phyloP scores from a whole-genome alignment of 2,888 invertebrate species.

The Phyto melanocephala region DNA sequence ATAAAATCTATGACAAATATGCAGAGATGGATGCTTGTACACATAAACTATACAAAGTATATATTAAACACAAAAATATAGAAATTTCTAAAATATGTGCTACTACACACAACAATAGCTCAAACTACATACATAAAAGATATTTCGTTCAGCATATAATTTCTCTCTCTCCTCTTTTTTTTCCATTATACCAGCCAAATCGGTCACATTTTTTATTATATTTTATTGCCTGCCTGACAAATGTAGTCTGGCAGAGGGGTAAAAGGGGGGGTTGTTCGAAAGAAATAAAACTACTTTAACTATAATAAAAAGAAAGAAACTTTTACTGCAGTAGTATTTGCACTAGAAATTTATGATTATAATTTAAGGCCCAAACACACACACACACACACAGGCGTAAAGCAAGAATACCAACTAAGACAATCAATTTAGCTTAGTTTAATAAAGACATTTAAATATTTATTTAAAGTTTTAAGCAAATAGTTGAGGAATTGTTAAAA shows the following conservation, averaged over 20 bases:
- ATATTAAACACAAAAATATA: not conserved
- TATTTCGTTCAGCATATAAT: not conserved
- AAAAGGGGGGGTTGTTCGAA: not conserved
- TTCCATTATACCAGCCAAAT: conserved; percentile 49
- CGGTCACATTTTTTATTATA: conserved; percentile 60
- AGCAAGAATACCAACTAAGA: not conserved
- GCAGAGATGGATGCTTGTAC: conserved; percentile 19
- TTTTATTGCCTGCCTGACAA: conserved; percentile 44
- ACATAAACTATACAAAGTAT: not conserved
- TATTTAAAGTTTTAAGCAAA: not conserved
- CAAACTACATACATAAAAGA: not conserved
- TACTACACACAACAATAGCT: conserved; percentile 13
- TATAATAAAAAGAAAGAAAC: not conserved
- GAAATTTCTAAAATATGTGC: not conserved
- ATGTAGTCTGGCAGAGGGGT: not conserved
- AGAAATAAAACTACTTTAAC: not conserved
- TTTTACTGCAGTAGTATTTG: conserved; percentile 20
- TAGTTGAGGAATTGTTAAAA: not conserved
- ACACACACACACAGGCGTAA: not conserved
- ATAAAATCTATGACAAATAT: conserved; percentile 59
- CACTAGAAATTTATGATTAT: not conserved
- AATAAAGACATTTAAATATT: not conserved
- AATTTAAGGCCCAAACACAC: not conserved
- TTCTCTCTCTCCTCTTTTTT: not conserved
- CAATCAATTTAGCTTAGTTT: not conserved